Conservation (phyloP, 2,113 vertebrate species). For the Actenoides lindsayi region DNA sequence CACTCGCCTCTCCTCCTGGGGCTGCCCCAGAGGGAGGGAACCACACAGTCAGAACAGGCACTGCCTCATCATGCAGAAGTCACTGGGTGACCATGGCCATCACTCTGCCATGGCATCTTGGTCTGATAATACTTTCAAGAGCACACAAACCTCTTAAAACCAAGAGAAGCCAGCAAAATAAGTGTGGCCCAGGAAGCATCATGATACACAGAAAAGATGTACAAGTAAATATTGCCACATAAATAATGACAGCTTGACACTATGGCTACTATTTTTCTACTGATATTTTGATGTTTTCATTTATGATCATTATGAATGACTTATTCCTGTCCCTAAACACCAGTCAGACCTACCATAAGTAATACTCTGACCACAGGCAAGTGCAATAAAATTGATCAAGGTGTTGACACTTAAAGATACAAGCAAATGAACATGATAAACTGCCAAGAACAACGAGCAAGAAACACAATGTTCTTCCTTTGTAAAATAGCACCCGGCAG, state of each 20-base stretch:
- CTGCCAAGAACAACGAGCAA: background rate
- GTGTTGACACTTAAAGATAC: background rate
- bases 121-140: background rate
- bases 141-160: background rate
- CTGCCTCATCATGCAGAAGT: background rate
- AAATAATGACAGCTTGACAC: background rate
- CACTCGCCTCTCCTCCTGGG: background rate
- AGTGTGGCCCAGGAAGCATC: background rate
- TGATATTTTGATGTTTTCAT: background rate
- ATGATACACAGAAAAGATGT: background rate
- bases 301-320: background rate
- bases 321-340: background rate
- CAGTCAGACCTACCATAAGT: background rate
- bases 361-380: background rate
- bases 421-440: constrained; percentile 19
- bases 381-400: constrained; percentile 20
- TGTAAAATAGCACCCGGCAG: background rate
- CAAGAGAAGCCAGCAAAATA: background rate
- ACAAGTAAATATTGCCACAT: background rate
- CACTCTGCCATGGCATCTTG: background rate
- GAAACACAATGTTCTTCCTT: constrained; percentile 1
- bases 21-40: background rate
- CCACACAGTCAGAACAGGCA: fast-evolving
- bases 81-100: fast-evolving
- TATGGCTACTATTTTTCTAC: background rate